Base-by-base conservation (phyloP, 2,113 vertebrate genomes). In the Xerus inauris region DNA sequence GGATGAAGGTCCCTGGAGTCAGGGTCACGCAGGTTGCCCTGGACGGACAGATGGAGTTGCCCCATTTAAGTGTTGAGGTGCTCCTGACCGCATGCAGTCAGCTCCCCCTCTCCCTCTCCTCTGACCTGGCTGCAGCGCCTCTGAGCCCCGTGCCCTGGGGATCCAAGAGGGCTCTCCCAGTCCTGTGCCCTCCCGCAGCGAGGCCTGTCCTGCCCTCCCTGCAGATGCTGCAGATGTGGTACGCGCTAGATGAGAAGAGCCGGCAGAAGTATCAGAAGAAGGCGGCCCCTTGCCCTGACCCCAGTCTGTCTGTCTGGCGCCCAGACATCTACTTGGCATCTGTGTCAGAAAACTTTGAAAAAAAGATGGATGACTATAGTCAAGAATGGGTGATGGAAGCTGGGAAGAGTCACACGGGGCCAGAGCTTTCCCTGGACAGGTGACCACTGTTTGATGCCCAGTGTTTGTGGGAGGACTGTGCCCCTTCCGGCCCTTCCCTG, bases 321-420 rank as follows among this genome's bases (percentile, higher is more conserved):
- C 99, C 99, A 0, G 99, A 99, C 87, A 97, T 99, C 87, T 98
- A 99, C 49, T 99, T 99, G 51, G 99, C 99, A 0, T 99, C 99
- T 0, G 99, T 99, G 12, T 99, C 99, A 0, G 99, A 99, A 98
- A 99, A 98, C 0, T 99, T 99, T 97, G 98, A 99, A 62, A 92
- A 59, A 73, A 98, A 99, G 97, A 98, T 99, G 0, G 98, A 99
- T 69, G 98, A 98, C 62, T 99, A 98, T 85, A 96, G 99, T 81
- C 86, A 71, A 0, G 97, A 97, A 76, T 98, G 98, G 97, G 94
- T 98, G 19, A 81, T 97, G 87, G 97, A 97, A 80, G 96, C 85
- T 51, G 97, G 93, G 11, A 76, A 0, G 47, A 91, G 51, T 16
- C 75, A 42, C 0, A 8, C 11, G 5, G 73, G 59, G 22, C 84